Evolutionary conservation across 64 coral and sea anemone genomes (phyloP).

Genomic region (Montipora cactus): DNA sequence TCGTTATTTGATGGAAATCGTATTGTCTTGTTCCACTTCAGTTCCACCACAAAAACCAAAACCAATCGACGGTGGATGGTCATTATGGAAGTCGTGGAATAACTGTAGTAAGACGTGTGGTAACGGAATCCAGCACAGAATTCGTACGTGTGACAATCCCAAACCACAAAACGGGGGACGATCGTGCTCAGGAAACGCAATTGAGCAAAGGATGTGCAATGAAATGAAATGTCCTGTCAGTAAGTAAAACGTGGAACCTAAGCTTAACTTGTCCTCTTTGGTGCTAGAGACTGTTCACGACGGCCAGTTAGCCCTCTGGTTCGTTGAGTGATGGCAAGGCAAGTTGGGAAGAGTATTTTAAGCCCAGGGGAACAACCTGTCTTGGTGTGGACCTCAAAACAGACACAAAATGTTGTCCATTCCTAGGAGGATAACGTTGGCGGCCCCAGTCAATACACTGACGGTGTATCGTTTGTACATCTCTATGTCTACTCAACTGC

Average conservation of each 20-base stretch:
- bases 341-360: too few relatives aligned
- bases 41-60: not conserved
- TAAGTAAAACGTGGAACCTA: slow-evolving; percentile 1
- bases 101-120: slow-evolving; percentile 70
- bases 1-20: not conserved
- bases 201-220: slow-evolving; percentile 59
- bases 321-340: too few relatives aligned
- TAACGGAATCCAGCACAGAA: slow-evolving; percentile 33
- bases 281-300: not conserved
- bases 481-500: too few relatives aligned
- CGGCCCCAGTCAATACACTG: too few relatives aligned
- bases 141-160: slow-evolving; percentile 46
- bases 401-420: too few relatives aligned
- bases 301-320: too few relatives aligned
- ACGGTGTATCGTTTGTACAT: too few relatives aligned
- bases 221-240: slow-evolving; percentile 35
- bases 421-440: too few relatives aligned
- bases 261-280: not conserved
- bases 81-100: slow-evolving; percentile 59
- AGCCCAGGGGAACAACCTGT: too few relatives aligned
- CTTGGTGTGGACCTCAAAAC: too few relatives aligned
- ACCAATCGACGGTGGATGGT: slow-evolving; percentile 63
- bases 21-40: not conserved
- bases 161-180: slow-evolving; percentile 39
- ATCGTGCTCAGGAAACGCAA: slow-evolving; percentile 23